phyloP scores from a whole-genome alignment of 1,140 invertebrate genomes.

The Drosophila cardini region DNA sequence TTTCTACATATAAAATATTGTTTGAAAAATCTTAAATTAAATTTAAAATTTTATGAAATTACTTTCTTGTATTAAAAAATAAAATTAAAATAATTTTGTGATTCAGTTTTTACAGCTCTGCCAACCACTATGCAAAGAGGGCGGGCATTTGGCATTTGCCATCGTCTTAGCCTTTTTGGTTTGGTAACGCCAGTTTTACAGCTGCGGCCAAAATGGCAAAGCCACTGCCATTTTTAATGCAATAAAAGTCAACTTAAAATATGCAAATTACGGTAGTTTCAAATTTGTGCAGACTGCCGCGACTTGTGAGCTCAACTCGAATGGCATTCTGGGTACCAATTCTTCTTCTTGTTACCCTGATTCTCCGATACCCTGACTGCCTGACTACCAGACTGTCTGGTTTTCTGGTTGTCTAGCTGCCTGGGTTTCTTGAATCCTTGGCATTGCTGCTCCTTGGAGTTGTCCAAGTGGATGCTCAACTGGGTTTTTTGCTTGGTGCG shows the following conservation, averaged over 20 bases:
- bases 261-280: slow-evolving; percentile 83
- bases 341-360: not conserved
- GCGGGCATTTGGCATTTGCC: slow-evolving; percentile 23
- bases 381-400: not conserved
- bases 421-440: not conserved
- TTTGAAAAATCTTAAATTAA: no score
- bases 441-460: not conserved
- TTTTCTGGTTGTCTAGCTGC: not conserved
- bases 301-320: slow-evolving; percentile 34
- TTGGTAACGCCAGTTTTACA: slow-evolving; percentile 40
- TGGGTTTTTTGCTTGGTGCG: slow-evolving; percentile 31
- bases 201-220: slow-evolving; percentile 73
- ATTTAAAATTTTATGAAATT: no score
- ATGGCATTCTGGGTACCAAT: slow-evolving; percentile 5
- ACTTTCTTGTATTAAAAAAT: no score
- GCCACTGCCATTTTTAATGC: slow-evolving; percentile 80
- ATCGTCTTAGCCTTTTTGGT: slow-evolving; percentile 35
- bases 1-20: no score
- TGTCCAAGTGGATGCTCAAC: slow-evolving; percentile 32
- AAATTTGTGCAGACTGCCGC: slow-evolving; percentile 73
- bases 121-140: slow-evolving; percentile 10
- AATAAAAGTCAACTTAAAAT: slow-evolving; percentile 83
- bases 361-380: not conserved
- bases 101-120: not conserved
- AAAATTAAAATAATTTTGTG: no score